Percentiles rank a stretch among this genome's conserved stretches.
Evolutionary conservation across 2,888 invertebrate species (phyloP).

Genomic region (Mellilla xanthometata): DNA sequence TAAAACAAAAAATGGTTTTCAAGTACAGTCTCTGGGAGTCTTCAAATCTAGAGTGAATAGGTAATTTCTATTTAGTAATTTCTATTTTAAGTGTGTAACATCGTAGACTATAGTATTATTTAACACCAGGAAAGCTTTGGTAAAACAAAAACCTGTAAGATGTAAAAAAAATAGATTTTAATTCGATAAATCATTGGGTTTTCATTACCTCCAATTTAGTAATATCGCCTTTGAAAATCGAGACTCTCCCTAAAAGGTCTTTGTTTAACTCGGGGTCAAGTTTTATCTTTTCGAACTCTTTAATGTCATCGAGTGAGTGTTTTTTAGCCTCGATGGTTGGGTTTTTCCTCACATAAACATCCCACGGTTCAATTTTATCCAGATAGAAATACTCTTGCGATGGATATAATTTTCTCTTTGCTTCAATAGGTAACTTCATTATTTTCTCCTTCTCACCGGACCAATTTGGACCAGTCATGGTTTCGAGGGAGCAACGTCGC

Average conservation of each 20-base stretch:
- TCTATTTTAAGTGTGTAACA: no score
- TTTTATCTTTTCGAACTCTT: slow-evolving; percentile 34
- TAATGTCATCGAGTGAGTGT: slow-evolving; percentile 55
- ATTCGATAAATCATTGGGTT: no score
- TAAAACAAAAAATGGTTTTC: no score
- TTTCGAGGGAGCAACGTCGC: no score
- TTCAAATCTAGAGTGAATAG: no score
- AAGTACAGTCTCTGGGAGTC: no score
- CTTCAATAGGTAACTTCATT: slow-evolving; percentile 71
- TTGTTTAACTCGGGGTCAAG: slow-evolving; percentile 62
- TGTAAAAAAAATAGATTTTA: no score
- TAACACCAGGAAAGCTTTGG: no score
- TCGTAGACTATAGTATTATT: no score
- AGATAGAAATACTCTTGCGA: slow-evolving; percentile 58
- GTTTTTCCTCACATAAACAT: slow-evolving; percentile 65
- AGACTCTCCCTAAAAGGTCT: slow-evolving; percentile 82
- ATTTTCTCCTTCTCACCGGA: slow-evolving; percentile 77
- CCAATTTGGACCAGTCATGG: slow-evolving; percentile 72
- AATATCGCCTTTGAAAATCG: slow-evolving; percentile 90
- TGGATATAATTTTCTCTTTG: slow-evolving; percentile 79
- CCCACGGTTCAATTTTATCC: slow-evolving; percentile 82
- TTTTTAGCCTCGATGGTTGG: slow-evolving; percentile 60
- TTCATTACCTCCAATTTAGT: slow-evolving; percentile 88
- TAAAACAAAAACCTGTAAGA: no score
- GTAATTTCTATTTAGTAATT: no score